phyloP scores from a whole-genome alignment of 2,113 vertebrate species.

The Scomber japonicus region DNA sequence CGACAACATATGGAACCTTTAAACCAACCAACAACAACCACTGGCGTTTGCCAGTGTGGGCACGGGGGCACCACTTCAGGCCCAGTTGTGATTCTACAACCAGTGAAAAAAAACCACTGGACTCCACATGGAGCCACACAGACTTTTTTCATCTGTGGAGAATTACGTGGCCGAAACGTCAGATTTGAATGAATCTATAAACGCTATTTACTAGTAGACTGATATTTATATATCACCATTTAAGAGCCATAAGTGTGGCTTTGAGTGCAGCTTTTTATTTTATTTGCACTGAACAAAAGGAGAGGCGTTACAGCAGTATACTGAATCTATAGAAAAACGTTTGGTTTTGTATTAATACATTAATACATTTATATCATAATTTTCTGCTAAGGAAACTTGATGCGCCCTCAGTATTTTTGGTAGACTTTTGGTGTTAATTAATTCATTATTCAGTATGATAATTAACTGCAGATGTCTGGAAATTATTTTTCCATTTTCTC shows the following conservation, averaged over 20 bases:
- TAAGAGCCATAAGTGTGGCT: neutral
- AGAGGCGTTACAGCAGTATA: neutral
- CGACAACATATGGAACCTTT: slow-evolving; percentile 49
- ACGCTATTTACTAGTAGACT: neutral
- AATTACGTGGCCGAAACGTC: neutral
- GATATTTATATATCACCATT: neutral
- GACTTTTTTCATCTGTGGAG: slow-evolving; percentile 44
- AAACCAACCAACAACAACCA: slow-evolving; percentile 36
- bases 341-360: neutral
- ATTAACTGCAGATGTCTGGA: neutral
- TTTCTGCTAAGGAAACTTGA: neutral
- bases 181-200: neutral
- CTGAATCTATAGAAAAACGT: neutral
- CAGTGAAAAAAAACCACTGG: slow-evolving; percentile 60
- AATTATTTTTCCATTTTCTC: neutral
- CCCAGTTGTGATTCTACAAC: slow-evolving; percentile 69
- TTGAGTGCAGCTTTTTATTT: neutral
- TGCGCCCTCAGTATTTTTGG: too few relatives aligned
- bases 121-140: slow-evolving; percentile 53
- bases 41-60: slow-evolving; percentile 35
- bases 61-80: slow-evolving; percentile 52
- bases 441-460: neutral
- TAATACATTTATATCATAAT: neutral
- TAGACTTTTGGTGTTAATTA: neutral
- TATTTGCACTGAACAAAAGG: neutral